Base-by-base conservation (phyloP, 1,140 invertebrate genomes). In the Orchesella cincta region DNA sequence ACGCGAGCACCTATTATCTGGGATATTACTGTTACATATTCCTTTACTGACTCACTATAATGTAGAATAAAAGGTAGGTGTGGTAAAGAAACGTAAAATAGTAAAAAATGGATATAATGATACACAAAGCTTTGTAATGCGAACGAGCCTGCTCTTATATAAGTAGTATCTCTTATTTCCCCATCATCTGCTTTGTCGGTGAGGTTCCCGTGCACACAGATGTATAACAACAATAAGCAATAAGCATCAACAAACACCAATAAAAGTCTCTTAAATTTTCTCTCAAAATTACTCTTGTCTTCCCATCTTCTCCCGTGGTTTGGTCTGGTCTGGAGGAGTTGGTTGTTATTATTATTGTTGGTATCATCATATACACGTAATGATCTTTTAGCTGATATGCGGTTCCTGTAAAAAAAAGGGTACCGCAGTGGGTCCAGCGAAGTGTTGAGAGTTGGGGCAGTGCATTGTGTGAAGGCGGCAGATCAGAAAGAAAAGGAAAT, bases 181-280 rank as follows among this genome's bases (percentile, higher is more conserved):
- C 39, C 39, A 18, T 46, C 39, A 46, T 26, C 26, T n/a, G 26
- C 54, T 67, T 67, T 67, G 62, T 67, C 62, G 62, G 62, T 67
- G 62, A 67, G 5, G 62, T 12, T 67, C 62, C 62, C 62, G 62
- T 67, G 62, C 31, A 67, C 31, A 67, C 8, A 31, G 28, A 67
- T 67, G 62, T 67, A 33, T 67, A 67, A 67, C 62, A 67, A 67
- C 62, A 67, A 67, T 67, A 33, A 67, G 62, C 62, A 67, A 31
- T 67, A 67, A 67, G 62, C 62, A 67, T 67, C 62, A 67, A 67
- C 62, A 67, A 67, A 67, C 62, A 67, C 62, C 31, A 67, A 67
- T 67, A 67, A 67, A 67, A 67, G 62, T 67, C 62, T 67, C 62
- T 67, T 67, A 67, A 67, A 67, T 67, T 67, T 67, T 67, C 62